Percentiles rank a stretch among this genome's conserved stretches.
Conservation (phyloP, 2,113 vertebrate genomes). For the Trogon surrucura region DNA sequence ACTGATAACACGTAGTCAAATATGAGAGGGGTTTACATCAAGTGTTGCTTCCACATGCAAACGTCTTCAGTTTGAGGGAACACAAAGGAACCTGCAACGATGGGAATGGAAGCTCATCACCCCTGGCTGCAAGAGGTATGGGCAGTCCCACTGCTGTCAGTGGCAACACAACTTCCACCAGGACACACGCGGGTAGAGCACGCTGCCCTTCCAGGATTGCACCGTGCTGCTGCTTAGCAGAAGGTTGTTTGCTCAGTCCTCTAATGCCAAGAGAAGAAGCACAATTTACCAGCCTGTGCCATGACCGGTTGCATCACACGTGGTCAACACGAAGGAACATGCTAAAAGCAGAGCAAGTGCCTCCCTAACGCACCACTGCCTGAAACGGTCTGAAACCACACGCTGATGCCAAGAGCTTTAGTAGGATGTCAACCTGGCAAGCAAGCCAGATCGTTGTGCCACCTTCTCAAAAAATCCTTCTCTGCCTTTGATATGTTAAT, state of each 20-base stretch:
- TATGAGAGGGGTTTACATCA: neutral
- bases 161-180: neutral
- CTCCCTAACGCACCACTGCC: neutral
- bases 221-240: neutral
- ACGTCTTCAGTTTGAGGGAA: neutral
- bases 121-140: neutral
- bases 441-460: constrained; percentile 11
- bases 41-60: neutral
- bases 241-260: neutral
- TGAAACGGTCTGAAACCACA: neutral
- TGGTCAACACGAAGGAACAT: neutral
- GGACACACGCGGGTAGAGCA: fast-evolving
- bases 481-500: constrained; percentile 62
- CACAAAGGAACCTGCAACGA: neutral
- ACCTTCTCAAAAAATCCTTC: constrained; percentile 33
- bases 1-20: neutral
- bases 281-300: neutral
- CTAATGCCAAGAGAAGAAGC: neutral
- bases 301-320: fast-evolving
- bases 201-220: fast-evolving
- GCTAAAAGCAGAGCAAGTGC: neutral
- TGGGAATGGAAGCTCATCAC: neutral
- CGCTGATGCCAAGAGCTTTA: neutral
- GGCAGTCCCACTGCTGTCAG: neutral
- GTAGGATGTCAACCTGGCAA: neutral